Conservation (phyloP, 2,797 vertebrate genomes). For the Anableps anableps region DNA sequence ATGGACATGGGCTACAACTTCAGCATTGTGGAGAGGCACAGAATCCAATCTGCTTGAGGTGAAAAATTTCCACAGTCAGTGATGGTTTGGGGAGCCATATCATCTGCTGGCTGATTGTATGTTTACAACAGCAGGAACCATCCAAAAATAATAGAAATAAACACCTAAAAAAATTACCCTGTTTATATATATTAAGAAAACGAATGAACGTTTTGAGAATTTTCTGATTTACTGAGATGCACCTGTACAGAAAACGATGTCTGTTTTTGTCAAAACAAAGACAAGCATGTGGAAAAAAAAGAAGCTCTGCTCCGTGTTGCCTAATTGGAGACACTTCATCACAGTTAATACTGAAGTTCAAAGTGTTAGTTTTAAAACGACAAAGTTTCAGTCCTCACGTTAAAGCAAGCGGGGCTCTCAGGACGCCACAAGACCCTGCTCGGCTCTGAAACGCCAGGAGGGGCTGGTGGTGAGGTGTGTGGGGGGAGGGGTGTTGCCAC, state of each 20-base stretch:
- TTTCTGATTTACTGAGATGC: neutral
- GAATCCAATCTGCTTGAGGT: too few relatives aligned
- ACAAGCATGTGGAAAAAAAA: slow-evolving; percentile 14
- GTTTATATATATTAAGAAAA: neutral
- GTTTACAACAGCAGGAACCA: neutral
- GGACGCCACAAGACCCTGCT: slow-evolving; percentile 5
- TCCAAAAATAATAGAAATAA: neutral
- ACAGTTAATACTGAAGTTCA: slow-evolving; percentile 40
- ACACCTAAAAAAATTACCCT: neutral
- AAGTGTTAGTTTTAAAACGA: slow-evolving; percentile 15
- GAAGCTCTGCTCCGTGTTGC: slow-evolving; percentile 25
- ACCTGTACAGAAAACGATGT: slow-evolving; percentile 8
- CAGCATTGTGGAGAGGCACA: too few relatives aligned
- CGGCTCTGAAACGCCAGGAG: neutral
- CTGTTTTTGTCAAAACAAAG: slow-evolving; percentile 24
- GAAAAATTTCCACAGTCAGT: too few relatives aligned
- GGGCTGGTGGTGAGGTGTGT: neutral
- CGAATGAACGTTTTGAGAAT: neutral
- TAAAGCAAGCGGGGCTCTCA: neutral
- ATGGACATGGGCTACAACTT: neutral
- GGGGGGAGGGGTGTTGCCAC: neutral
- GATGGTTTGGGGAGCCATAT: neutral
- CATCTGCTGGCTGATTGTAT: neutral
- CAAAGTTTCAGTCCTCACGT: slow-evolving; percentile 5
- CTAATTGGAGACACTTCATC: slow-evolving; percentile 31